A percentile compares a stretch with the other conserved stretches of the same genome.
These are phyloP conservation scores for Cinara cedri DNA, from an alignment of 2,888 invertebrate species.

Conservation along the genomic window DNA sequence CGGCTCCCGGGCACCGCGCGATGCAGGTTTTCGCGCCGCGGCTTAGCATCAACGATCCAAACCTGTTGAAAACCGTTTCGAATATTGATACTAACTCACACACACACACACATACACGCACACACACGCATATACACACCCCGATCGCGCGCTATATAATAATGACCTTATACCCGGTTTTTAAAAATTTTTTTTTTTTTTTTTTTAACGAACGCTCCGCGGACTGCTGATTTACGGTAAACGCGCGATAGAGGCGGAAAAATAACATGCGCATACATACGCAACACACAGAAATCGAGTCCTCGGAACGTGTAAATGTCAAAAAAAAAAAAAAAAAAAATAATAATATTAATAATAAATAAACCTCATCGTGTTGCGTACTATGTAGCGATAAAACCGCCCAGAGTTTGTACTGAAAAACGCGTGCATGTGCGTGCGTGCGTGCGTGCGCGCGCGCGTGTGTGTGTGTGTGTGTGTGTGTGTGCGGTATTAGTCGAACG, in stretches of 20 bases:
- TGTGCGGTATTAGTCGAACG: too few relatives aligned
- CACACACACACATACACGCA: constrained; percentile 14
- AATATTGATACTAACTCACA: neutral
- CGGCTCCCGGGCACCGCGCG: constrained; percentile 38
- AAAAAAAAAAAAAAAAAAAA: too few relatives aligned
- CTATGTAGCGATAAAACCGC: too few relatives aligned
- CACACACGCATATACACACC: constrained; percentile 7
- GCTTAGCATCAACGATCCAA: neutral
- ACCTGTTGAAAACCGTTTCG: constrained; percentile 47
- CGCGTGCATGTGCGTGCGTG: neutral
- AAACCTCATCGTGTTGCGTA: too few relatives aligned
- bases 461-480: too few relatives aligned
- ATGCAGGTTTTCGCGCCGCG: neutral
- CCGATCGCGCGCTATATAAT: constrained; percentile 3
- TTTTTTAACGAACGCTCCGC: neutral
- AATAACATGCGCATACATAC: neutral
- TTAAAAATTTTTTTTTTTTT: neutral
- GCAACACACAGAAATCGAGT: constrained; percentile 14
- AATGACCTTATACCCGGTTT: constrained; percentile 36
- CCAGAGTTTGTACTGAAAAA: constrained; percentile 5
- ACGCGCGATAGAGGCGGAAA: constrained; percentile 1
- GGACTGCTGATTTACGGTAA: constrained; percentile 27
- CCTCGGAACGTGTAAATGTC: constrained; percentile 14
- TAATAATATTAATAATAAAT: too few relatives aligned
- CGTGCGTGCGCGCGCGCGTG: too few relatives aligned